Base-by-base conservation (phyloP, 2,888 invertebrate genomes). In the Drosophila lutescens region DNA sequence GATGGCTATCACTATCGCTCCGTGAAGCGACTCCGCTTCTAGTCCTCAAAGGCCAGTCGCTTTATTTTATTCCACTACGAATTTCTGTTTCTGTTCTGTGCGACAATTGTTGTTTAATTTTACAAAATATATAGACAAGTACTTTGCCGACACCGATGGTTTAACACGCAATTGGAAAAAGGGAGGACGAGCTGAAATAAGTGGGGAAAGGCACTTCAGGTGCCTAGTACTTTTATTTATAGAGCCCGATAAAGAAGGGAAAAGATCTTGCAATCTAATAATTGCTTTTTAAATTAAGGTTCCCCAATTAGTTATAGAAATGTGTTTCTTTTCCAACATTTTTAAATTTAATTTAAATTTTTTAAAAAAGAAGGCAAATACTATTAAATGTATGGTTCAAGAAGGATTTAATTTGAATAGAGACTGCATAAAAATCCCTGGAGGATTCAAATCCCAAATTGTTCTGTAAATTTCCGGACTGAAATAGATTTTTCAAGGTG, bases 1-100 rank as follows among this genome's bases (percentile, higher is more conserved):
- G 90, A 90, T 74, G 89, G 90, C 13, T 89, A 89, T 49, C 89
- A 89, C 59, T 89, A 90, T 63, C 87, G 88, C 10, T 72, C 86
- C 12, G 75, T 89, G 13, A 68, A 76, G 30, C 77, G 89, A 41
- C 61, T 89, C 46, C 79, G 86, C 12, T 63, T 74, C 51, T 82
- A 80, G 65, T 50, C 57, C 32, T 0, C 12, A 12, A 13, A 40
- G 32, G 12, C 30, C 23, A 34, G 34, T 38, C 34, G 12, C 13
- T 20, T 20, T 12, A 15, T 30, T 34, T 36, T 41, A 47, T 41
- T 53, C 36, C 47, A 44, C 49, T 7, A 50, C 76, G 73, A 79
- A 77, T 78, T 76, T 71, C 47, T 65, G 75, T 74, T 74, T 81
- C 76, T 85, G 66, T 62, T 80, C 83, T 78, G 67, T 49, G 54